Conservation (phyloP, 2,113 vertebrate genomes). For the Grantiella picta region DNA sequence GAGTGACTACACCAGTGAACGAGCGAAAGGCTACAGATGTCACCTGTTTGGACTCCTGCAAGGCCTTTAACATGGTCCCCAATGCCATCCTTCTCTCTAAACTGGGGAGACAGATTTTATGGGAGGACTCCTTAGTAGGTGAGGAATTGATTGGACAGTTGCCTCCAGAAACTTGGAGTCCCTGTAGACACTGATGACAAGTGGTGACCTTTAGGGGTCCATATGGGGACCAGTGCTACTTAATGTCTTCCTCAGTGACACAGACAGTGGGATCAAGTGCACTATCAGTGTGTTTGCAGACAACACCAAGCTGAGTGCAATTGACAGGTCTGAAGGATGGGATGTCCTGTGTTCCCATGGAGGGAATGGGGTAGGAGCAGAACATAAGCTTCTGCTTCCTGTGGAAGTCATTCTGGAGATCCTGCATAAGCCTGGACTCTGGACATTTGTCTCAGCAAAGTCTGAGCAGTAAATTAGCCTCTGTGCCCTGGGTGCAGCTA, state of each 20-base stretch:
- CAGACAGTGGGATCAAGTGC: neutral
- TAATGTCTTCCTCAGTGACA: neutral
- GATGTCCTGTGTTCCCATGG: neutral
- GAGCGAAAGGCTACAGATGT: neutral
- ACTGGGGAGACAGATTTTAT: neutral
- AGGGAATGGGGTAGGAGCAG: neutral
- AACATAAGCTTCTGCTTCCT: neutral
- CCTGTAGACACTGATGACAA: neutral
- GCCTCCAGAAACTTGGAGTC: neutral
- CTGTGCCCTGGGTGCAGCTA: neutral
- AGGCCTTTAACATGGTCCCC: neutral
- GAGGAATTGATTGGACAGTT: neutral
- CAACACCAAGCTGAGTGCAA: no score
- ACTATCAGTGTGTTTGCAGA: neutral
- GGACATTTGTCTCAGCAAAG: neutral
- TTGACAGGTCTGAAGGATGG: accelerated
- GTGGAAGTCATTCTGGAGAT: neutral
- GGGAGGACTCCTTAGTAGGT: neutral
- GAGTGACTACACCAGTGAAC: neutral
- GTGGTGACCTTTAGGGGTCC: neutral
- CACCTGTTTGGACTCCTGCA: neutral
- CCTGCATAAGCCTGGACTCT: neutral
- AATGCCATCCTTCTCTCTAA: neutral
- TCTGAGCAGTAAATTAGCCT: neutral
- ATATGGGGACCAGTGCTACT: neutral